Conservation (phyloP, 2,888 invertebrate genomes). For the Synanthedon myopaeformis region DNA sequence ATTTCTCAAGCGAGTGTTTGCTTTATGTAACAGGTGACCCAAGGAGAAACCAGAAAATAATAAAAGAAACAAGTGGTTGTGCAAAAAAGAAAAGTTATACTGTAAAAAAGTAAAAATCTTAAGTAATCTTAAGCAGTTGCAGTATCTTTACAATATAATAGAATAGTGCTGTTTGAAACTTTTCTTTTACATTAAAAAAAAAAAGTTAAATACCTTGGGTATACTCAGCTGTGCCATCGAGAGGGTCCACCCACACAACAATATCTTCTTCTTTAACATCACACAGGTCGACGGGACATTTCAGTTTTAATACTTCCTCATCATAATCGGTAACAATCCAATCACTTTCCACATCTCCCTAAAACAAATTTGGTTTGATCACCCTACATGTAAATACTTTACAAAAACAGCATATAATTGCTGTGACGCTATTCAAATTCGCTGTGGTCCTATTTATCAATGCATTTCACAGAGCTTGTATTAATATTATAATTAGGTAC, state of each 20-base stretch:
- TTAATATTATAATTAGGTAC: no score
- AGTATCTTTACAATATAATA: no score
- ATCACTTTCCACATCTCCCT: constrained; percentile 73
- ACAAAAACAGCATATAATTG: no score
- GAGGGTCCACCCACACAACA: constrained; percentile 97
- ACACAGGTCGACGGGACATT: constrained; percentile 77
- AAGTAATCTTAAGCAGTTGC: no score
- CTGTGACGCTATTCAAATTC: no score
- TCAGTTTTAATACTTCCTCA: constrained; percentile 70
- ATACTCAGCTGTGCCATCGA: constrained; percentile 98
- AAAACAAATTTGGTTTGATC: constrained; percentile 7
- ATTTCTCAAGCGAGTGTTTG: background rate
- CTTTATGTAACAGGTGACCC: background rate
- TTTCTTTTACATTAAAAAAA: background rate
- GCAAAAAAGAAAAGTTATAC: no score
- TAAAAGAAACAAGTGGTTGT: no score
- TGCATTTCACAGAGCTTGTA: no score
- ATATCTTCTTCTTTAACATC: constrained; percentile 83
- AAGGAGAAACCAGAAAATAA: no score
- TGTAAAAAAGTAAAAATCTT: no score
- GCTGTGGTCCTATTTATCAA: no score
- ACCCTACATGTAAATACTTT: no score
- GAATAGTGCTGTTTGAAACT: background rate
- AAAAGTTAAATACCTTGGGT: constrained; percentile 77
- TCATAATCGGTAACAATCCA: constrained; percentile 82